These are phyloP conservation scores for Prionace glauca DNA, from an alignment of 2,797 vertebrate genomes.

Conservation along the genomic window DNA sequence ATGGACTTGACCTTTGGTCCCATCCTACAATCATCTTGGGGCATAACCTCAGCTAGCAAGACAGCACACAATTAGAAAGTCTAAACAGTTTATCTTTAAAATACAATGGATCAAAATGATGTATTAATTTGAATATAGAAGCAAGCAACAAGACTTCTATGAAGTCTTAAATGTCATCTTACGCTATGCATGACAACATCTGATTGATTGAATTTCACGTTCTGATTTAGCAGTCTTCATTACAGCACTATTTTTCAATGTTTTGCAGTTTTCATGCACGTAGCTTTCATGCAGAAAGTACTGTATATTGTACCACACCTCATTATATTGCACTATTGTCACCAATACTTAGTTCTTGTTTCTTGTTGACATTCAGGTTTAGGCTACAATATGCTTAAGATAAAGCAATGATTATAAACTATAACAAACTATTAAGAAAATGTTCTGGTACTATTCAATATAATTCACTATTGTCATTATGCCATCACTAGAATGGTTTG, in stretches of 20 bases:
- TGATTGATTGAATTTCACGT: constrained; percentile 32
- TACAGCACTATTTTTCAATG: background rate
- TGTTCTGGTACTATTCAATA: background rate
- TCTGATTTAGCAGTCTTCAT: constrained; percentile 33
- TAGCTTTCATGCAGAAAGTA: background rate
- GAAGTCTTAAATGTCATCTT: constrained; percentile 37
- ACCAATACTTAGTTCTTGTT: background rate
- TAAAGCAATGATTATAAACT: background rate
- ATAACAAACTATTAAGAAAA: background rate
- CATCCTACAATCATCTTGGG: constrained; percentile 23
- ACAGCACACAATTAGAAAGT: constrained; percentile 37
- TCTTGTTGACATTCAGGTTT: background rate
- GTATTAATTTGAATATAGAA: constrained; percentile 36
- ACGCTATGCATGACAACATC: constrained; percentile 25
- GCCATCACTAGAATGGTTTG: background rate
- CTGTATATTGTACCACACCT: background rate
- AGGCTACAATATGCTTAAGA: background rate
- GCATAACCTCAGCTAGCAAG: constrained; percentile 3
- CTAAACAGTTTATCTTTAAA: constrained; percentile 34
- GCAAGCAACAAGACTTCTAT: constrained; percentile 29
- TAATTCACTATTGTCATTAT: background rate
- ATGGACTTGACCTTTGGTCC: constrained; percentile 36
- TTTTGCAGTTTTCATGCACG: background rate
- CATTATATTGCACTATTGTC: background rate
- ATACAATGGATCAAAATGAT: constrained; percentile 25